phyloP scores from a whole-genome alignment of 1,140 invertebrate species.

The Argopecten irradians region DNA sequence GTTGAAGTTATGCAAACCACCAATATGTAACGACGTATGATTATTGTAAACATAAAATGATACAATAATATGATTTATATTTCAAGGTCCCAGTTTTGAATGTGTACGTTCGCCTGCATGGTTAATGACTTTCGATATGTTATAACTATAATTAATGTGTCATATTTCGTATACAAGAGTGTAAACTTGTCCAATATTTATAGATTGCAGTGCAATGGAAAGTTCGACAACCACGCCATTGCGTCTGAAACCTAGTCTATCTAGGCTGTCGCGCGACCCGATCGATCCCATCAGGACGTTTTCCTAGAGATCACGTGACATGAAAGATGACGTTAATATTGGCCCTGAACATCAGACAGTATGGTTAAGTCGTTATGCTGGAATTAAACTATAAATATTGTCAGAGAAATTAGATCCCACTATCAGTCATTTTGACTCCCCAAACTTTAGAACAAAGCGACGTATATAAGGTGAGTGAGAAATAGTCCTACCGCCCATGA shows the following conservation, averaged over 20 bases:
- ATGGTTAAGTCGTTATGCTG: not conserved
- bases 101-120: no score
- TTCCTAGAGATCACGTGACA: not conserved
- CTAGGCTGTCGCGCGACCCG: not conserved
- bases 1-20: no score
- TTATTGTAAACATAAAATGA: no score
- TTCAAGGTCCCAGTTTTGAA: no score
- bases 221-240: not conserved
- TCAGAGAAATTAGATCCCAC: not conserved
- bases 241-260: not conserved
- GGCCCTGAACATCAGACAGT: not conserved
- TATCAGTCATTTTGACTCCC: not conserved
- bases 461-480: not conserved
- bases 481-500: not conserved
- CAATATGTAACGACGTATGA: no score
- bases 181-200: not conserved
- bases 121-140: not conserved
- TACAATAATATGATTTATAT: no score
- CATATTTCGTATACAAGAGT: not conserved
- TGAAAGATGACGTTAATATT: not conserved
- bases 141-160: not conserved
- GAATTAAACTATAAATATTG: not conserved
- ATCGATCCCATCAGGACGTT: conserved; percentile 1
- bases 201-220: not conserved
- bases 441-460: not conserved